Base-by-base conservation (phyloP, 1,140 invertebrate species). In the Archegozetes longisetosus region DNA sequence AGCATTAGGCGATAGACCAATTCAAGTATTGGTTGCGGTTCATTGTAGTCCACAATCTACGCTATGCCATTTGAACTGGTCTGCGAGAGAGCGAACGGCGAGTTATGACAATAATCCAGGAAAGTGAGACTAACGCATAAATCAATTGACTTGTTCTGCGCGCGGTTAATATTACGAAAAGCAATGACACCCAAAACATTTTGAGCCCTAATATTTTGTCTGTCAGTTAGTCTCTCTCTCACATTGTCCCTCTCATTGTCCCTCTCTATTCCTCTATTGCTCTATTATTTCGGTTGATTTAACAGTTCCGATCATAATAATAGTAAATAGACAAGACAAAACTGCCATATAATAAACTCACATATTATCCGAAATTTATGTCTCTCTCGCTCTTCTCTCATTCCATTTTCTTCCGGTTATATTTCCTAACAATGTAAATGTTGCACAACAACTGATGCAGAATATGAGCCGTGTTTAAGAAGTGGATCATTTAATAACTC, bases 51-150 rank as follows among this genome's bases (percentile, higher is more conserved):
- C 6, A 40, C 17, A 17, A 9, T 40, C 17, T 6, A 40, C 17
- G 32, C 17, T 40, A 40, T 40, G 32, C 17, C 6, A 40, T 40
- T n/a, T n/a, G n/a, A n/a, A n/a, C n/a, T n/a, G n/a, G n/a, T n/a
- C n/a, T n/a, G n/a, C n/a, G n/a, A n/a, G n/a, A n/a, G n/a, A n/a
- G n/a, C n/a, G 13, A 47, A 47, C 13, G 13, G 50, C 13, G 50
- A 9, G 24, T 51, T 51, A 51, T 51, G 50, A 51, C 50, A 51
- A 51, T 51, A 51, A 51, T 51, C 50, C 50, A 13, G 20, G 20
- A 25, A 51, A 51, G 50, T 51, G 50, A 51, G 50, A 51, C 50
- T 9, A 51, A 6, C 20, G 20, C 50, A 51, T 51, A 51, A 51
- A 51, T 51, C 50, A 51, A 51, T 51, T 20, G 50, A 51, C 20